Base-by-base conservation (phyloP, 2,113 vertebrate species). In the Hassar affinis region DNA sequence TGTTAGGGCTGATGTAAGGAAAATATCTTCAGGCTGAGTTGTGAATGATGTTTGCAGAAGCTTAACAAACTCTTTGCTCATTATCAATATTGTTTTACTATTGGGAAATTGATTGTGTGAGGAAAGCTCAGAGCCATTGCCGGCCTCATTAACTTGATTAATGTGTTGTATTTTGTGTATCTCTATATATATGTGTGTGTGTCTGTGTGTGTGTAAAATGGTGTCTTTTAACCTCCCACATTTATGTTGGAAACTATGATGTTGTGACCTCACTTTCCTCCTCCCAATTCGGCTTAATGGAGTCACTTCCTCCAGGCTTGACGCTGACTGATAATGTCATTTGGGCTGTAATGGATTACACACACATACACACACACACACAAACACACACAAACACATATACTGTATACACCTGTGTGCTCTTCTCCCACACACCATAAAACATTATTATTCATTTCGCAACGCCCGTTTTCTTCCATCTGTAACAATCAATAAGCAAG, bases 241-340 rank as follows among this genome's bases (percentile, higher is more conserved):
- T 86, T 84, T 84, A 47, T 81, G 61, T 74, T 78, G 47, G 25
- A 78, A 57, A 56, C 61, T 78, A 33, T 77, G 38, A 75, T 35
- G 52, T n/a, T 56, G 38, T 79, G 66, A 78, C 76, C 75, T 79
- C 74, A 72, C 61, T 38, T 83, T 75, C 76, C 38, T 80, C n/a
- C 45, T 85, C 80, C 62, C 68, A 49, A 57, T 79, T 62, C 84
- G 84, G 85, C 91, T 90, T 94, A 90, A 94, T 93, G 91, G 91
- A 90, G 84, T 91, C 74, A 81, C 83, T 88, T 83, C 84, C 57
- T 71, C 64, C 83, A 86, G 84, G 85, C 85, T 81, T 86, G 87
- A 52, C 22, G 51, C 80, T 93, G 92, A 95, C 93, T 92, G 91
- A 94, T 94, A 89, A 90, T 85, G 81, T 84, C 80, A 79, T 91